Percentiles rank a stretch among this genome's conserved stretches.
Evolutionary conservation across 2,113 vertebrate genomes (phyloP).

Genomic region (Chinchilla lanigera): DNA sequence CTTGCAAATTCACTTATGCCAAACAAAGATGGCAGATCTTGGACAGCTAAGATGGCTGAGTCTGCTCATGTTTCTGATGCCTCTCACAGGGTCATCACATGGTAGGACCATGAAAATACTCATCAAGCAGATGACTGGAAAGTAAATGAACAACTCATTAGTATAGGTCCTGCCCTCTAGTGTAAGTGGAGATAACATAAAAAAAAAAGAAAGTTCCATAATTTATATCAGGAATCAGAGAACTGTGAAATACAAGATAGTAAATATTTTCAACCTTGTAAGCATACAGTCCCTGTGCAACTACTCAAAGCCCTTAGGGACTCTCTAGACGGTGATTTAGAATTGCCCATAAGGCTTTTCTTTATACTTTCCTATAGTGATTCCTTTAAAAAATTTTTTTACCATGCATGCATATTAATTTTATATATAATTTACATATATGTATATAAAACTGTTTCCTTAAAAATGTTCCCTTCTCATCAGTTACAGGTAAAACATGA

Average conservation of each 20-base stretch:
- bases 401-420: background rate
- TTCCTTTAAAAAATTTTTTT: background rate
- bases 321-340: background rate
- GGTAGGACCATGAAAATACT: background rate
- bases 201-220: background rate
- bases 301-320: background rate
- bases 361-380: background rate
- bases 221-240: background rate
- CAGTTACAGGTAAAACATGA: background rate
- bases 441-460: background rate
- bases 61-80: background rate
- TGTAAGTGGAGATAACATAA: background rate
- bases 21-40: background rate
- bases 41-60: no score
- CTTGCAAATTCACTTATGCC: background rate
- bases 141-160: background rate
- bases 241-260: background rate
- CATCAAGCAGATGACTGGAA: background rate
- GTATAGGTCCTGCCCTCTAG: background rate
- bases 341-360: background rate
- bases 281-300: background rate
- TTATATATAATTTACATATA: background rate
- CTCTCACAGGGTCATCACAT: background rate
- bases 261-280: background rate
- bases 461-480: background rate